A percentile compares a stretch with the other conserved stretches of the same genome.
Evolutionary conservation across 2,113 vertebrate species (phyloP).

Genomic region (Poicephalus gulielmi): DNA sequence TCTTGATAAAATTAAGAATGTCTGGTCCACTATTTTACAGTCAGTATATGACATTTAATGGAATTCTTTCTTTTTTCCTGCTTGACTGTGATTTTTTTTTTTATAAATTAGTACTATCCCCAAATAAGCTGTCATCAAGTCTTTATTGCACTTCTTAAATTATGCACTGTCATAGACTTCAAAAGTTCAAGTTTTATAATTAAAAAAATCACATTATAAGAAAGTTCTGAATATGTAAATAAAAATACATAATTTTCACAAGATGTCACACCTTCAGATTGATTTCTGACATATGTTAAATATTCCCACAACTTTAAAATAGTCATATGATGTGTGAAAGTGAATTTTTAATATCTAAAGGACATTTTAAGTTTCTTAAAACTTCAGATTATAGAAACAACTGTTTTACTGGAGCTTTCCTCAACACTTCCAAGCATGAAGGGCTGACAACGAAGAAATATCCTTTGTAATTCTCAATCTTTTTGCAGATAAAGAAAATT

Average conservation of each 20-base stretch:
- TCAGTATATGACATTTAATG: background rate
- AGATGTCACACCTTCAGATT: background rate
- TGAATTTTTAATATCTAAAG: background rate
- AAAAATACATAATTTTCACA: background rate
- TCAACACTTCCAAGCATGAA: background rate
- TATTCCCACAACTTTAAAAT: background rate
- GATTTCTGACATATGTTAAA: background rate
- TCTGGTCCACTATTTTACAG: background rate
- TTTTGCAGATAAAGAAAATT: background rate
- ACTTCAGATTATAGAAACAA: background rate
- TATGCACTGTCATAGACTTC: background rate
- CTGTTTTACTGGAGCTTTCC: background rate
- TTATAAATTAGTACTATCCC: background rate
- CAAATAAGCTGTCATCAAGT: background rate
- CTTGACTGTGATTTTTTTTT: background rate
- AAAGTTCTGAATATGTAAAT: background rate
- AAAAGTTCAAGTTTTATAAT: background rate
- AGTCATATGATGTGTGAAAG: background rate
- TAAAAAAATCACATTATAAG: background rate
- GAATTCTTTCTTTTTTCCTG: background rate
- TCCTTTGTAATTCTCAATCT: background rate
- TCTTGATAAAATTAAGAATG: background rate
- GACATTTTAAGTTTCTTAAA: background rate
- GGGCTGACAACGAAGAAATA: background rate
- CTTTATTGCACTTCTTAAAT: background rate